phyloP scores from a whole-genome alignment of 2,888 invertebrate genomes.

The Linnaemya vulpina region DNA sequence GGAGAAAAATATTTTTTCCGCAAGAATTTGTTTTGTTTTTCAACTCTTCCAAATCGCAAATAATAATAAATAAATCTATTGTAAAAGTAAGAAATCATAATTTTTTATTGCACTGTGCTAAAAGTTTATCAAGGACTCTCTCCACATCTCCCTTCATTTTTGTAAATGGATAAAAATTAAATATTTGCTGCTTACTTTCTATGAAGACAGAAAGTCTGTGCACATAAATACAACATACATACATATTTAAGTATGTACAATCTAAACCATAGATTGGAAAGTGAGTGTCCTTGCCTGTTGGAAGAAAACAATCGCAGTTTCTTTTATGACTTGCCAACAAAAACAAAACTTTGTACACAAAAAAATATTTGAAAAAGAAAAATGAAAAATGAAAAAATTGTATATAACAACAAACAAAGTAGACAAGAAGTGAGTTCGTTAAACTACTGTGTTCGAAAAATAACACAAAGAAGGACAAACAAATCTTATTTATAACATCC shows the following conservation, averaged over 20 bases:
- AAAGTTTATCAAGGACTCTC: slow-evolving; percentile 25
- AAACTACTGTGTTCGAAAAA: slow-evolving; percentile 36
- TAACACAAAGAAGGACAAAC: slow-evolving; percentile 6
- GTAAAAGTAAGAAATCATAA: not conserved
- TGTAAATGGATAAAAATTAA: slow-evolving; percentile 5
- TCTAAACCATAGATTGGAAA: slow-evolving; percentile 13
- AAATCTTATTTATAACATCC: slow-evolving; percentile 14
- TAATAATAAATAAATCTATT: not conserved
- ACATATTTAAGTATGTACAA: too few relatives aligned
- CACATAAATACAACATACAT: not conserved
- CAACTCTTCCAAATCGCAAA: not conserved
- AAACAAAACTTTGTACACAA: slow-evolving; percentile 8
- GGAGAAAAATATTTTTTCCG: not conserved
- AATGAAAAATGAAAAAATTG: not conserved
- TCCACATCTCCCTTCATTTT: not conserved
- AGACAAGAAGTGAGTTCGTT: slow-evolving; percentile 23
- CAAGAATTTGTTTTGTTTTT: not conserved
- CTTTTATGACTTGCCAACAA: slow-evolving; percentile 20
- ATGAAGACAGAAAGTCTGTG: slow-evolving; percentile 37
- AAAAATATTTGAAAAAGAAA: not conserved
- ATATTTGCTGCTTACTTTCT: slow-evolving; percentile 10
- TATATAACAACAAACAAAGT: slow-evolving; percentile 8
- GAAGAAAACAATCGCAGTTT: slow-evolving; percentile 33
- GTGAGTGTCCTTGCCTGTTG: slow-evolving; percentile 41
- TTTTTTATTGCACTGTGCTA: not conserved